phyloP scores from a whole-genome alignment of 2,888 invertebrate species.

The Gymnosoma rotundatum region DNA sequence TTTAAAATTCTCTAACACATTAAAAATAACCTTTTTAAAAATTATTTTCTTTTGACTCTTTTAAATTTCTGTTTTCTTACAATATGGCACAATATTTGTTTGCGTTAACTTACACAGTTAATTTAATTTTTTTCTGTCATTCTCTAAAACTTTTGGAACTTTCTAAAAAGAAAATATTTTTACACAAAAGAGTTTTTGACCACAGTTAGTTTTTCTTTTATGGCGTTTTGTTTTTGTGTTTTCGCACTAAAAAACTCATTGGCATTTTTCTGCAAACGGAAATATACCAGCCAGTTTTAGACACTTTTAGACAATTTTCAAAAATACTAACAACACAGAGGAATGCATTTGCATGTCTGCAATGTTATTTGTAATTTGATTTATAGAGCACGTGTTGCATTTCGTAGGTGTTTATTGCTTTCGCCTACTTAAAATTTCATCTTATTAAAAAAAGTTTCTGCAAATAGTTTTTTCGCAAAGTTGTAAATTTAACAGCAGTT shows the following conservation, averaged over 20 bases:
- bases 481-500: conserved; percentile 27
- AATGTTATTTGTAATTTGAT: conserved; percentile 45
- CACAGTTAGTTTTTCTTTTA: conserved; percentile 33
- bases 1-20: no score
- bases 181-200: conserved; percentile 48
- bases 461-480: conserved; percentile 45
- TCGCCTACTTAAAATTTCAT: conserved; percentile 54
- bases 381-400: conserved; percentile 66
- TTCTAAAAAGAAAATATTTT: conserved; percentile 51
- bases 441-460: conserved; percentile 54
- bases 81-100: conserved; percentile 21
- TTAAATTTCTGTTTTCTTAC: conserved; percentile 32
- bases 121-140: conserved; percentile 23
- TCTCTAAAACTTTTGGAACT: conserved; percentile 41
- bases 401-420: conserved; percentile 66
- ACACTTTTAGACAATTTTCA: conserved; percentile 44
- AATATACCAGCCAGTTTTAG: conserved; percentile 49
- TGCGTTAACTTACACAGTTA: conserved; percentile 30
- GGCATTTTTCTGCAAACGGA: conserved; percentile 21
- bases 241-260: neutral
- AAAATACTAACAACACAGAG: conserved; percentile 33
- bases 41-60: conserved; percentile 13
- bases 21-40: no score
- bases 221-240: neutral
- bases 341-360: conserved; percentile 18